A percentile compares a stretch with the other conserved stretches of the same genome.
Conservation (phyloP, 1,140 invertebrate genomes). For the Neodiprion lecontei region DNA sequence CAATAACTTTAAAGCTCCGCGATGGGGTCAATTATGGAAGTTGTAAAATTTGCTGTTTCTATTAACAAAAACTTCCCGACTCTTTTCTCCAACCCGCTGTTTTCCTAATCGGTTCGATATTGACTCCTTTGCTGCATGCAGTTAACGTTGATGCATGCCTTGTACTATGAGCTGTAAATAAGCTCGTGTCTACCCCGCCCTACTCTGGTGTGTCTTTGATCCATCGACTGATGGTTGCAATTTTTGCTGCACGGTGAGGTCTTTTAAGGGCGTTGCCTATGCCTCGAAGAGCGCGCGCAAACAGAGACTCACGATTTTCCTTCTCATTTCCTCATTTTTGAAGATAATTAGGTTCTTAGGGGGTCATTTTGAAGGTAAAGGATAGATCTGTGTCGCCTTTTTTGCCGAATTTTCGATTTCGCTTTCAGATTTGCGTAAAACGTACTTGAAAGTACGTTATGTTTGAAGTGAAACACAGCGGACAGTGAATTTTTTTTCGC, state of each 20-base stretch:
- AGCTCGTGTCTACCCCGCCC: conserved; percentile 35
- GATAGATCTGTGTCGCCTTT: no score
- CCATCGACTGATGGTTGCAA: conserved; percentile 42
- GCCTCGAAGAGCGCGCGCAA: no score
- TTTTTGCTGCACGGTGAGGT: conserved; percentile 26
- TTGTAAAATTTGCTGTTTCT: neutral
- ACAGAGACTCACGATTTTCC: no score
- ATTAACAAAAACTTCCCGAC: conserved; percentile 34
- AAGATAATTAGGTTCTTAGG: no score
- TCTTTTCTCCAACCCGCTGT: conserved; percentile 35
- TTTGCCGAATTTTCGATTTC: no score
- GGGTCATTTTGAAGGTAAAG: no score
- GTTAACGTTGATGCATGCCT: conserved; percentile 40
- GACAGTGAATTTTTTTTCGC: no score
- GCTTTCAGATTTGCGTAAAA: no score
- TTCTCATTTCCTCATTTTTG: no score
- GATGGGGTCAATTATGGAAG: neutral
- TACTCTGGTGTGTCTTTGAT: conserved; percentile 34
- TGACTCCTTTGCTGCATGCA: conserved; percentile 30
- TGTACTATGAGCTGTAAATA: conserved; percentile 36
- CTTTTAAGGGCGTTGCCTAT: no score
- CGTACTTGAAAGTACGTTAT: no score
- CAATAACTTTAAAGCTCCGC: neutral
- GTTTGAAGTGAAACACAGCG: no score
- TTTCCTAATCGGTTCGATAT: conserved; percentile 35